Evolutionary conservation across 2,797 vertebrate genomes (phyloP).

Genomic region (Melanotaenia parkinsoni): DNA sequence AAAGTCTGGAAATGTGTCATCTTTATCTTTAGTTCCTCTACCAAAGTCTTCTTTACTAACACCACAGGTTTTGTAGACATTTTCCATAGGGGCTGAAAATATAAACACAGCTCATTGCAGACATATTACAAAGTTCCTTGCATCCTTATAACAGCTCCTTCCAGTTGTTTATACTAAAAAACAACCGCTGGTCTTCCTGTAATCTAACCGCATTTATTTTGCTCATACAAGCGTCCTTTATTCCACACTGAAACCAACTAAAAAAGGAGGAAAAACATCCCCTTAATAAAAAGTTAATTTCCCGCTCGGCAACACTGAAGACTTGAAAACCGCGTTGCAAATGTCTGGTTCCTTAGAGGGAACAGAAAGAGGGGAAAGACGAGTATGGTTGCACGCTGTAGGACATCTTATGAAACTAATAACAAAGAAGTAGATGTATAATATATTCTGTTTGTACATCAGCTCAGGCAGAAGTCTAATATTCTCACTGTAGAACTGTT

Average conservation of each 20-base stretch:
- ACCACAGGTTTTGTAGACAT: background rate
- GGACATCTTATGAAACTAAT: constrained; percentile 10
- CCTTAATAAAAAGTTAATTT: constrained; percentile 54
- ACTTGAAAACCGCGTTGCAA: constrained; percentile 15
- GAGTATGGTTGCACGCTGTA: constrained; percentile 18
- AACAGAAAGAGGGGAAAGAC: constrained; percentile 22
- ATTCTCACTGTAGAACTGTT: background rate
- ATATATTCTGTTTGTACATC: constrained; percentile 27
- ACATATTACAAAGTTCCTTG: too few species aligned
- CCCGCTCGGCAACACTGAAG: constrained; percentile 30
- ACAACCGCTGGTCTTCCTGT: background rate
- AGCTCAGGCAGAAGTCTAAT: constrained; percentile 3
- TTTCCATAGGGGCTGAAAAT: background rate
- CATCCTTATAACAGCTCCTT: too few species aligned
- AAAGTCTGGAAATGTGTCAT: background rate
- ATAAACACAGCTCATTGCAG: background rate
- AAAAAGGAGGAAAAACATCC: constrained; percentile 11
- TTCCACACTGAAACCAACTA: constrained; percentile 11
- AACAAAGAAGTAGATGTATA: constrained; percentile 20
- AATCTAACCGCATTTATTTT: background rate
- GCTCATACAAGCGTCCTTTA: background rate
- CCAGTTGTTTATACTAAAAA: background rate
- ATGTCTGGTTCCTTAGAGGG: constrained; percentile 42
- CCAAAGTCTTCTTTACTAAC: background rate
- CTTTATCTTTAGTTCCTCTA: background rate